Evolutionary conservation across 2,113 vertebrate species (phyloP), one percentile per base, ranked within the genome.

Genomic region (Paradoxurus hermaphroditus): DNA sequence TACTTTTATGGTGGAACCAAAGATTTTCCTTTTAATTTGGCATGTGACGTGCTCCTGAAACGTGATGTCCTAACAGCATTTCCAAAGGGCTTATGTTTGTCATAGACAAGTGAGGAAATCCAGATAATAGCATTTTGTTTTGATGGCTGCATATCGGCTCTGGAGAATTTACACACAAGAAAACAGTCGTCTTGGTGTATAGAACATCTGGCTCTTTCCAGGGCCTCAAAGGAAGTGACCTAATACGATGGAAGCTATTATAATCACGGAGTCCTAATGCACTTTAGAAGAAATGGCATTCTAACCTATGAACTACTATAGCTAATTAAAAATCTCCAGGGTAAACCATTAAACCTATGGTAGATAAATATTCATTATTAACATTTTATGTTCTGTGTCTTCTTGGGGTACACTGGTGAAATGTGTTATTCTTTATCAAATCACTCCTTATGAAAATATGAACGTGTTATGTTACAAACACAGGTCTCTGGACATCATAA

Each of bases 221-320:
- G 98, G 98, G 94, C 97, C 98, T 98, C 98, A 96, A 98, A 99
- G 98, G 98, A 99, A 99, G 98, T 98, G 98, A 98, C 98, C 98
- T 98, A 98, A 98, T 98, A 98, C 98, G 98, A 99, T 92, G 98
- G 98, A 97, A 11, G 4, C 90, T 93, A 89, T 79, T 82, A 83
- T 95, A 97, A 98, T 97, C 97, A 93, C 90, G 97, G 91, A 16
- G 23, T 97, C 85, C 81, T 94, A 88, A 82, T n/a, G 29, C 87
- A 90, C 59, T 98, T 90, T 89, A 90, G 75, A 97, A 65, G 94
- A 98, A 98, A 97, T 92, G 70, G 29, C 91, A 90, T 87, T 95
- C 97, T 97, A 97, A 97, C 92, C 96, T 98, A 93, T 94, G 94
- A 97, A 97, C 95, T 97, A 93, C 89, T 90, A 88, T 95, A 97